These are phyloP conservation scores for Orthochromis indermauri DNA, from an alignment of 2,113 vertebrate genomes.

Conservation along the genomic window DNA sequence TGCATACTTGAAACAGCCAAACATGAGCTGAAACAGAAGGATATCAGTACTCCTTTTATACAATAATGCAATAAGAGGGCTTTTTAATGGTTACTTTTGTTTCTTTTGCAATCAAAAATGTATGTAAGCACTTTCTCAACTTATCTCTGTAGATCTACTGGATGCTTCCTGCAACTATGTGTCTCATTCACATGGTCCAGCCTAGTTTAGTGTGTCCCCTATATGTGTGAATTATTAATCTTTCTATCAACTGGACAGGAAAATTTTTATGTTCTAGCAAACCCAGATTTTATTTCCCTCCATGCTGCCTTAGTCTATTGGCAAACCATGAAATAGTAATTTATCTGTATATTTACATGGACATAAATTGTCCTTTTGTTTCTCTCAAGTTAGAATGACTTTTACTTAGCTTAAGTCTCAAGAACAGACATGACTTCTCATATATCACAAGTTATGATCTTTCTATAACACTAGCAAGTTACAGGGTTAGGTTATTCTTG, in stretches of 20 bases:
- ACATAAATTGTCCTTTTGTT: not conserved
- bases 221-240: not conserved
- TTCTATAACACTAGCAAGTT: not conserved
- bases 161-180: not conserved
- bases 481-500: not conserved
- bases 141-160: not conserved
- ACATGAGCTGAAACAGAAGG: not conserved
- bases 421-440: not conserved
- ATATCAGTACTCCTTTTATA: not conserved
- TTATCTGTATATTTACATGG: not conserved
- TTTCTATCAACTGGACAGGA: not conserved
- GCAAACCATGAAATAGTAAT: not conserved
- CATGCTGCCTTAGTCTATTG: not conserved
- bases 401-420: not conserved
- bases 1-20: not conserved
- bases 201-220: not conserved
- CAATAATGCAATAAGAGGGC: fast-evolving
- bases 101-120: not conserved
- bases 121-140: not conserved
- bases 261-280: not conserved
- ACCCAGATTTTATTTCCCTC: not conserved
- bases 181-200: not conserved
- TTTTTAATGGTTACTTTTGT: not conserved
- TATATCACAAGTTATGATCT: not conserved
- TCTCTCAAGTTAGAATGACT: not conserved